Evolutionary conservation across 1,140 invertebrate species (phyloP).

Genomic region (Campoletis sonorensis): DNA sequence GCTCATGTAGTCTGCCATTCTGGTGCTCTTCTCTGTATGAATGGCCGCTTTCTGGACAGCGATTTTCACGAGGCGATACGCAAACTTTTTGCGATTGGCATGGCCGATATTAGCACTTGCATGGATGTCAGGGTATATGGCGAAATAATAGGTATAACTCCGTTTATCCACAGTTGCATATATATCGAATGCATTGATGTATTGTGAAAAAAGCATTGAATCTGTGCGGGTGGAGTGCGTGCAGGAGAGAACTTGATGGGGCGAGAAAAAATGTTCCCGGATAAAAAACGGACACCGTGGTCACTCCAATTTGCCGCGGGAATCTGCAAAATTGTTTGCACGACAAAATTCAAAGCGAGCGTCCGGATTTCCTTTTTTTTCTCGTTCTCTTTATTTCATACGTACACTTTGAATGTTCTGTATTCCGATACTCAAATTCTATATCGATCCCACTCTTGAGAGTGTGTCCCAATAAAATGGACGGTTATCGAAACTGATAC

Average conservation of each 20-base stretch:
- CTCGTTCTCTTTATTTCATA: not conserved
- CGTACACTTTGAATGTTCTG: not conserved
- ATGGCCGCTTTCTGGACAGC: constrained; percentile 23
- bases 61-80: constrained; percentile 24
- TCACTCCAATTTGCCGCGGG: constrained; percentile 32
- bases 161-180: not conserved
- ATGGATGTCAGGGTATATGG: not conserved
- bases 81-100: constrained; percentile 14
- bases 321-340: constrained; percentile 41
- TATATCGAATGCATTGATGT: not conserved
- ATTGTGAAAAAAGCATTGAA: not conserved
- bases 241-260: constrained; percentile 10
- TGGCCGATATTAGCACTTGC: constrained; percentile 24
- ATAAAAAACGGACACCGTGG: constrained; percentile 29
- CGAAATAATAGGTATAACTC: not conserved
- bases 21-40: not conserved
- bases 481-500: not conserved
- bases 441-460: not conserved
- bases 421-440: not conserved
- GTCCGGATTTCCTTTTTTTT: not conserved
- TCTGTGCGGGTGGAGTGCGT: not conserved
- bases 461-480: constrained; percentile 6
- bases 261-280: not conserved
- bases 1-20: not conserved
- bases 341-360: constrained; percentile 39